Evolutionary conservation across 2,797 vertebrate genomes (phyloP), one percentile per base, ranked within the genome.

Genomic region (Hyperoplus lanceolatus): DNA sequence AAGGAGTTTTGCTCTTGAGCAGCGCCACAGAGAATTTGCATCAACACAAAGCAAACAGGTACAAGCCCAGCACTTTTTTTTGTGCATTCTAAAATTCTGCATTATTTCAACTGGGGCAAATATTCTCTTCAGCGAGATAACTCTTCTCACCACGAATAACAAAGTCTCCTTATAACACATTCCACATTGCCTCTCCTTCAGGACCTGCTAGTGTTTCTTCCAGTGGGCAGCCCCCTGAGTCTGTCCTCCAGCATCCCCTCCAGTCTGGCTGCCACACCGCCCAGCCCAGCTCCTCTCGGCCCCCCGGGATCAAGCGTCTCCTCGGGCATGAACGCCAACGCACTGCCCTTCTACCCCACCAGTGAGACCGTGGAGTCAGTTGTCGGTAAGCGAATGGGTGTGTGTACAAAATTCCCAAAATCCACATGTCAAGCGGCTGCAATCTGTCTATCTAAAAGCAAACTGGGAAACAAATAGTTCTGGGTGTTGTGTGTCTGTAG

Each of bases 291-390:
- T 57, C 95, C 97, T 16, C 96, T 96, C 0, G 97, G 97, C 75
- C 96, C 95, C 0, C 96, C 94, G 0, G 96, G 96, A 82, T 93
- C 95, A 81, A 93, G 96, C 92, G 95, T 96, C 59, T 91, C 96
- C 62, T 96, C 98, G 6, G 97, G 97, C 93, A 99, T 99, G 98
- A 99, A 99, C 58, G 98, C 98, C 89, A 99, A 99, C 43, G 98
- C 98, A 49, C 95, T 99, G 91, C 98, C 98, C 67, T 99, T 99
- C 93, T 99, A 99, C 88, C 98, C 98, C 73, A 98, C 98, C 93
- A 99, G 98, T 68, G 98, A 99, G 94, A 99, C 98, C 0, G 98
- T 99, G 76, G 98, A 99, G 93, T 99, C 98, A 6, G 98, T 99
- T 64, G 98, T 99, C 86, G 98, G 98, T 99, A 90, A 95, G 95